A percentile compares a stretch with the other conserved stretches of the same genome.
These are phyloP conservation scores for Heliopora coerulea DNA, from an alignment of 92 coral and sea anemone species.

Conservation along the genomic window DNA sequence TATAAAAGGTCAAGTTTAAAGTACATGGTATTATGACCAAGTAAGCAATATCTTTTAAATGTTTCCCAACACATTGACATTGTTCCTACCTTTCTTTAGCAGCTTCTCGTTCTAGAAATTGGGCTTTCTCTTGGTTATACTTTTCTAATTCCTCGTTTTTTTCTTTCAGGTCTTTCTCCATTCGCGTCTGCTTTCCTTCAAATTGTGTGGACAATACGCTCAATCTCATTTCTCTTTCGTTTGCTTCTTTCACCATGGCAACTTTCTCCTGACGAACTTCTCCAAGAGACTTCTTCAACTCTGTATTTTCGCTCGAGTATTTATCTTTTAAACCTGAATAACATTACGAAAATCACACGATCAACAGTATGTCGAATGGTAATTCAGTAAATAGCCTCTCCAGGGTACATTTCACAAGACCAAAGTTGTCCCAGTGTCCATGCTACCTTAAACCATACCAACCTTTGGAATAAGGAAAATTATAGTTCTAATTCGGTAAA, in stretches of 20 bases:
- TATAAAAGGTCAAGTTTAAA: too few species aligned
- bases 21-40: background rate
- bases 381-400: too few species aligned
- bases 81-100: slow-evolving; percentile 56
- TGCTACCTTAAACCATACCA: background rate
- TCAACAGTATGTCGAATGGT: too few species aligned
- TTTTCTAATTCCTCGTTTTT: slow-evolving; percentile 46
- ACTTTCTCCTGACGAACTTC: slow-evolving; percentile 66
- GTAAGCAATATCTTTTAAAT: background rate
- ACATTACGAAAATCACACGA: background rate
- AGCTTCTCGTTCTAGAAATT: slow-evolving; percentile 9
- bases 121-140: slow-evolving; percentile 44
- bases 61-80: background rate
- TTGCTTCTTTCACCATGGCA: slow-evolving; percentile 47
- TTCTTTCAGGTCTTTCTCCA: slow-evolving; percentile 83
- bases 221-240: slow-evolving; percentile 78
- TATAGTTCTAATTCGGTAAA: background rate
- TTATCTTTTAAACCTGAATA: slow-evolving; percentile 64
- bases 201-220: slow-evolving; percentile 73
- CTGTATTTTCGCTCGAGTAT: slow-evolving; percentile 74
- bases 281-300: slow-evolving; percentile 62
- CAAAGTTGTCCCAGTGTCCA: background rate
- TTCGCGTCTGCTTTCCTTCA: slow-evolving; percentile 70
- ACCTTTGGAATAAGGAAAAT: too few species aligned
- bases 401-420: too few species aligned